Evolutionary conservation across 2,113 vertebrate species (phyloP).

Genomic region (Cinclus cinclus): DNA sequence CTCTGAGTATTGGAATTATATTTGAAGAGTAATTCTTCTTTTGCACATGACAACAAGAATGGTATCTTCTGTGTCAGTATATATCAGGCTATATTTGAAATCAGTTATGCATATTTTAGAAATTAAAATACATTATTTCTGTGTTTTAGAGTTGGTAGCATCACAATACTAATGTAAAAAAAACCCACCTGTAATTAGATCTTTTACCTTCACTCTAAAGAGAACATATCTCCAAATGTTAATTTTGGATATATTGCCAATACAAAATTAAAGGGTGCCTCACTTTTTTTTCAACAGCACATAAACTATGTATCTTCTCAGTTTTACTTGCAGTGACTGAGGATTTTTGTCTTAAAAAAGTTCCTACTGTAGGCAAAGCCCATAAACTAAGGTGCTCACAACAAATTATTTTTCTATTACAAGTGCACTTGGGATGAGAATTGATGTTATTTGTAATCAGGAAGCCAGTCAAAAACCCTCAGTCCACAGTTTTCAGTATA

Average conservation of each 20-base stretch:
- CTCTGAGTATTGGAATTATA: constrained; percentile 7
- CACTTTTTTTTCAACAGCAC: background rate
- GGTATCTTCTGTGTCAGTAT: background rate
- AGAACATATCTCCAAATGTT: background rate
- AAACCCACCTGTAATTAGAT: background rate
- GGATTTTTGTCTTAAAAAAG: background rate
- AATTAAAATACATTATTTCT: constrained; percentile 11
- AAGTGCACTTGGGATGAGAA: background rate
- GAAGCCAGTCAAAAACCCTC: background rate
- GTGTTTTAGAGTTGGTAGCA: background rate
- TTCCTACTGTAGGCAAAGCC: background rate
- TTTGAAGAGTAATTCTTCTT: constrained; percentile 9
- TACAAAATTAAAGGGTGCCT: background rate
- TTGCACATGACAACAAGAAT: background rate
- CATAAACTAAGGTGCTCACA: background rate
- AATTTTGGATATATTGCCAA: background rate
- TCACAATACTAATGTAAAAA: background rate
- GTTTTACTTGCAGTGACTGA: background rate
- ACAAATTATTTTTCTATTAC: background rate
- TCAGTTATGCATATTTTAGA: background rate
- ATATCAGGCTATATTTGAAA: background rate
- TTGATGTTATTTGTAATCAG: background rate
- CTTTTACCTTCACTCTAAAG: background rate
- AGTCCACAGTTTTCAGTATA: background rate
- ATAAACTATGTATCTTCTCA: background rate